These are phyloP conservation scores for Myotis brandtii DNA, from an alignment of 2,113 vertebrate genomes.

Conservation along the genomic window DNA sequence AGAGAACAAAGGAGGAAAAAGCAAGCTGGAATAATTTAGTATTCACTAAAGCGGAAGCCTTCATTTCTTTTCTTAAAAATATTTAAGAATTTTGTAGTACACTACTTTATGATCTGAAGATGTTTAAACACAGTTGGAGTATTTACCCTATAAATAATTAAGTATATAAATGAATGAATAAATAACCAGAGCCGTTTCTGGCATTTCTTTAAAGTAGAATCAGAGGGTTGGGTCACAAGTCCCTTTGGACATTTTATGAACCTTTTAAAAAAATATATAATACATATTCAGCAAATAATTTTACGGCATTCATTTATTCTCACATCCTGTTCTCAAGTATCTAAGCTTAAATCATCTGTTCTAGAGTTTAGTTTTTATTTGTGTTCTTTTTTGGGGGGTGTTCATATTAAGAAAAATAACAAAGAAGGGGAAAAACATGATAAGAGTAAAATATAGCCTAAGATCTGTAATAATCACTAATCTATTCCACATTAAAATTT, in stretches of 20 bases:
- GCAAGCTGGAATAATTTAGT: background rate
- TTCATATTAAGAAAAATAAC: background rate
- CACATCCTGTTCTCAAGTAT: background rate
- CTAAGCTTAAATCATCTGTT: background rate
- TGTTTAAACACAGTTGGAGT: background rate
- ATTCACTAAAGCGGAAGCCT: background rate
- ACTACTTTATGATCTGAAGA: background rate
- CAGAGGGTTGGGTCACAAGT: accelerated
- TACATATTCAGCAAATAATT: background rate
- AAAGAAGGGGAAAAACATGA: background rate
- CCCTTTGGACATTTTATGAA: background rate
- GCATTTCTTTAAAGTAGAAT: background rate
- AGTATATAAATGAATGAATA: background rate
- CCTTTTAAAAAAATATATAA: background rate
- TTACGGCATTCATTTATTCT: background rate
- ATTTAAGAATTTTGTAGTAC: background rate
- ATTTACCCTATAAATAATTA: background rate
- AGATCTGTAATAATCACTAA: background rate
- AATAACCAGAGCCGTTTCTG: background rate
- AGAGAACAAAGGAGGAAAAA: slow-evolving; percentile 36
- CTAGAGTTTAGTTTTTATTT: background rate
- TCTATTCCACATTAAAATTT: background rate
- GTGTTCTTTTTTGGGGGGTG: background rate
- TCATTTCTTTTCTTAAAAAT: background rate
- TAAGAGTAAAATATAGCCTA: background rate